phyloP scores from a whole-genome alignment of 2,797 vertebrate genomes.

The Falco biarmicus region DNA sequence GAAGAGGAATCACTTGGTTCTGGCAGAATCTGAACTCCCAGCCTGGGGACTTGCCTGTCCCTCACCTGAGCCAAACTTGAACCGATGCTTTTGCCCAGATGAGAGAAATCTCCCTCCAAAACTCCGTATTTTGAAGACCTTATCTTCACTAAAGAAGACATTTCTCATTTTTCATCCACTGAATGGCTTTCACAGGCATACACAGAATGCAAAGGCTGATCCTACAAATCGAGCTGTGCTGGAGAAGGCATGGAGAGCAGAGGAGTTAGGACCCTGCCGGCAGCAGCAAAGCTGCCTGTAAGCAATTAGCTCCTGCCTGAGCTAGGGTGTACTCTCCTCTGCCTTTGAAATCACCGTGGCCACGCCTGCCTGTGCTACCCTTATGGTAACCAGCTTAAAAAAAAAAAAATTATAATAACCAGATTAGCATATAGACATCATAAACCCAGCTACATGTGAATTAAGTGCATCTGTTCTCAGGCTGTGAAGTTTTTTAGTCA shows the following conservation, averaged over 20 bases:
- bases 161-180: neutral
- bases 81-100: neutral
- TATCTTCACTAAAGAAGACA: neutral
- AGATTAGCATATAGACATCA: neutral
- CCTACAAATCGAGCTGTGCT: neutral
- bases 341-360: neutral
- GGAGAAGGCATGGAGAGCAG: neutral
- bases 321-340: neutral
- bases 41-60: fast-evolving
- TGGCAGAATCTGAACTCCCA: neutral
- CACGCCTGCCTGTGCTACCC: neutral
- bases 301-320: neutral
- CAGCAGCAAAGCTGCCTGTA: neutral
- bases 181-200: neutral
- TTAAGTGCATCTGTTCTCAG: neutral
- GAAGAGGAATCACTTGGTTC: neutral
- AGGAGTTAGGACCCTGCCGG: neutral
- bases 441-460: neutral
- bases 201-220: neutral
- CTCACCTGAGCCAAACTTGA: neutral
- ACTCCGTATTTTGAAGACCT: neutral
- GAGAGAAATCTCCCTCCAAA: neutral
- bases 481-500: neutral
- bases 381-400: neutral
- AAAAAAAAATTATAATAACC: neutral